Evolutionary conservation across 30 jellyfish, hydroid and myxozoan species (phyloP), one percentile per base, ranked within the genome.

Genomic region (Hydra vulgaris): DNA sequence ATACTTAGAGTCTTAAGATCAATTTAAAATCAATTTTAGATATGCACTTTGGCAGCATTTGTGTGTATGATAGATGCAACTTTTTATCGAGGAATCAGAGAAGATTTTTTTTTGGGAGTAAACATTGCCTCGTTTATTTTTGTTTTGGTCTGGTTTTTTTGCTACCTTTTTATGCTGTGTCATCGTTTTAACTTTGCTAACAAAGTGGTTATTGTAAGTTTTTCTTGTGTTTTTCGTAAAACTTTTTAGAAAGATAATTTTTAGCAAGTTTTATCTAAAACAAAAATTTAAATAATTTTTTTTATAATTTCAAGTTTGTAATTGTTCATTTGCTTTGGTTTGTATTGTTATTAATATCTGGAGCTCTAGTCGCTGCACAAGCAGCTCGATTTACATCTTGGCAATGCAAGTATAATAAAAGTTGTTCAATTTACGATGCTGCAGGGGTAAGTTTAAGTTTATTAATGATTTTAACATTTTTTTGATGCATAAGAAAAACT

Each of bases 371-470:
- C 27, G 75, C 75, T n/a, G 4, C 27, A 8, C 25, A 68, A 3
- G 75, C 75, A 3, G 75, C 75, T 8, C 7, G 16, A 68, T 16
- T n/a, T n/a, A 3, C 75, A 3, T 68, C 75, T 20, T 23, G 75
- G 27, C 8, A 3, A 3, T 68, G 75, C 75, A 20, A 16, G 8
- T 68, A 40, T 23, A 68, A 68, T 23, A 16, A 1, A 3, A 23
- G 8, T 15, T 68, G 75, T 15, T 3, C 12, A 1, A 68, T 68
- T 23, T 68, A 68, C 16, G 75, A 68, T 23, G 75, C 27, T 23
- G 75, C 75, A n/a, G 75, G 15, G 75, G 75, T 68, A 68, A n/a
- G 75, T 68, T 40, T 40, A 3, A 40, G n/a, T n/a, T n/a, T n/a
- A n/a, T n/a, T n/a, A n/a, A n/a, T n/a, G n/a, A n/a, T n/a, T n/a